Base-by-base conservation (phyloP, 2,113 vertebrate genomes). In the Lagopus muta region DNA sequence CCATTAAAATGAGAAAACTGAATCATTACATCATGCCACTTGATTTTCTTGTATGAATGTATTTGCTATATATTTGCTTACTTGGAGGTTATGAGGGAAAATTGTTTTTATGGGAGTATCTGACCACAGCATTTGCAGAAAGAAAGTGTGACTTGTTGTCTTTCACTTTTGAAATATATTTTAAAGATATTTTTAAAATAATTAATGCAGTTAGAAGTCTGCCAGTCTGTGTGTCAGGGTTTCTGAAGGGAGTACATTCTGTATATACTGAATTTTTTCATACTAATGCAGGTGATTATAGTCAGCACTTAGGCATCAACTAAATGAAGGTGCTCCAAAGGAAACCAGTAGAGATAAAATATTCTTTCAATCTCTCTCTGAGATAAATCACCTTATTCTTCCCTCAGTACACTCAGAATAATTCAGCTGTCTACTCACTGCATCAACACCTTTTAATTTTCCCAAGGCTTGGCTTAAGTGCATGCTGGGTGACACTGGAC, bases 401-500 rank as follows among this genome's bases (percentile, higher is more conserved):
- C 42, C 61, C 34, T 83, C n/a, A n/a, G n/a, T 52, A 55, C 22
- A 81, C 79, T 77, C n/a, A 88, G 47, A 94, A 81, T 83, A 92
- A 91, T 80, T 93, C n/a, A 79, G 3, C 16, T 30, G 43, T 85
- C 18, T 70, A 67, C 32, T 81, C 42, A 42, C 20, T 71, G 47
- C 38, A 65, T 89, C n/a, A 0, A 2, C 61, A 60, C 36, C 57
- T 58, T 76, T 73, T 36, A 78, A 82, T 43, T 95, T 62, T 95
- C 61, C 54, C 50, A 80, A 77, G 71, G 78, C 62, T 64, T 57
- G 60, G 64, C 86, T 91, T 82, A 86, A 91, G 52, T 0, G 0
- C 76, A 76, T 0, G 0, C 64, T 86, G 43, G 1, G 6, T 77
- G 88, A 88, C 57, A 48, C 30, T 75, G 93, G 57, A 52, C 73